Evolutionary conservation across 2,888 invertebrate genomes (phyloP), one percentile per base, ranked within the genome.

Genomic region (Dione vanillae): DNA sequence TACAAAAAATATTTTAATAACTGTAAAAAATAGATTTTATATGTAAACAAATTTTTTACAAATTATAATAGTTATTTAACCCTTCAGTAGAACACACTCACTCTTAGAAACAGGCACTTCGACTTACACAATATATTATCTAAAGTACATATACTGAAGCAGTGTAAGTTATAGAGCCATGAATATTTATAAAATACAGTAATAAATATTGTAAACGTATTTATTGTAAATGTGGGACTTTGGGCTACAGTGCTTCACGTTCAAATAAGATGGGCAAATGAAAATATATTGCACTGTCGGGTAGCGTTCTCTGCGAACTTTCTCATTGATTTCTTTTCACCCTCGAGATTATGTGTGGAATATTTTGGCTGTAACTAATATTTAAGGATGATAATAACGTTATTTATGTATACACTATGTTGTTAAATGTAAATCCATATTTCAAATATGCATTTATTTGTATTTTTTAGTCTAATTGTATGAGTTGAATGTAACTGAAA

Each of bases 261-360:
- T 64, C 67, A 72, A 68, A 68, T 54, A 49, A 61, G 65, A 73
- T 65, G 56, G 58, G 69, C 69, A 75, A 77, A 77, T 77, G 74
- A 75, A 76, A 77, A 77, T 72, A 72, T 75, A 77, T 76, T 58
- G 71, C 73, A 58, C 73, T 69, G 68, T 70, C 65, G 76, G 74
- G 77, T 59, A 75, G 51, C 74, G 62, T 73, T 69, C 54, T 59
- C 65, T 74, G 73, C 70, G 67, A 72, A 72, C 73, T 73, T 65
- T 51, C 70, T 70, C 71, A 73, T 74, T 75, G 74, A 75, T 74
- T 75, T 74, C 73, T 72, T 72, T 62, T 67, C 62, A 27, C 65
- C 56, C 74, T 58, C 61, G 69, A 68, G 67, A 71, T 65, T 71
- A 56, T 65, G 49, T 72, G 52, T 54, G 41, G 66, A 67, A 70